Conservation (phyloP, 2,113 vertebrate species). For the Bucco capensis region DNA sequence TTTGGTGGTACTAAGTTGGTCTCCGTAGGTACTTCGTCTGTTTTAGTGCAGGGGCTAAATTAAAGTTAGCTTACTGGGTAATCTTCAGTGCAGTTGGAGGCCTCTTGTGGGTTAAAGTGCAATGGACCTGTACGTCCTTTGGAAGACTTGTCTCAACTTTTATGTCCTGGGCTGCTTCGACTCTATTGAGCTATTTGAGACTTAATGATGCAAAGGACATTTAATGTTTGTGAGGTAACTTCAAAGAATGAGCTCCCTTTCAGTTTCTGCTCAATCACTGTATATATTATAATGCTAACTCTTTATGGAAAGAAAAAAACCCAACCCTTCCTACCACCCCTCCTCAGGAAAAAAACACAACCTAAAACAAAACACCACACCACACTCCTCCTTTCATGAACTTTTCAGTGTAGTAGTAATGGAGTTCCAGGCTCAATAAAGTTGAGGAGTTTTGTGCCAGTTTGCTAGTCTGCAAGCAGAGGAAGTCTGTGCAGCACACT, state of each 20-base stretch:
- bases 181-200: no score
- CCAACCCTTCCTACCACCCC: no score
- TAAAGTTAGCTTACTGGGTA: neutral
- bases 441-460: neutral
- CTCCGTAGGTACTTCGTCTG: no score
- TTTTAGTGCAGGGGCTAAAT: neutral
- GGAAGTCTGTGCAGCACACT: neutral
- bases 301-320: neutral
- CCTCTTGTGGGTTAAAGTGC: neutral
- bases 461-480: neutral
- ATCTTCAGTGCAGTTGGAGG: neutral
- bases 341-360: neutral
- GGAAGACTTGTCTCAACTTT: neutral
- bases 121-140: neutral
- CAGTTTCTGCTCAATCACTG: neutral
- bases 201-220: fast-evolving
- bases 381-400: neutral
- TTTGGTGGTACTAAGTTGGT: no score
- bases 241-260: neutral
- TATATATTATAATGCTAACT: fast-evolving
- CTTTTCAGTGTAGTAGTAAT: neutral
- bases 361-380: neutral
- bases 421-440: neutral
- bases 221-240: neutral
- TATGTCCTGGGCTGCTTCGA: neutral